Conservation (phyloP, 2,797 vertebrate species). For the Clarias fuscus region DNA sequence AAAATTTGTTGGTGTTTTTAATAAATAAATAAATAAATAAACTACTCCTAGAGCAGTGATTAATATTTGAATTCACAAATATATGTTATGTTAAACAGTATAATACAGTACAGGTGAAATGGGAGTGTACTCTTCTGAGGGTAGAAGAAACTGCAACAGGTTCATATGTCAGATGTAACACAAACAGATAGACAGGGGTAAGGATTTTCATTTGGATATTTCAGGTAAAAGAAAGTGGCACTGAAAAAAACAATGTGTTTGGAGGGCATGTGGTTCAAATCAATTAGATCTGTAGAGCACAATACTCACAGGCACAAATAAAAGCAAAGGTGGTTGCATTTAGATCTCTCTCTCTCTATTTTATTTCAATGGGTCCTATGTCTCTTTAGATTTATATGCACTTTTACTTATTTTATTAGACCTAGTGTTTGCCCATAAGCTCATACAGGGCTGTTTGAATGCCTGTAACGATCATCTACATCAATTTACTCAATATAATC, state of each 20-base stretch:
- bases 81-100: too few species aligned
- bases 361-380: neutral
- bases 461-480: neutral
- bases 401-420: neutral
- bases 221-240: neutral
- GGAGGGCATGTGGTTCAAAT: neutral
- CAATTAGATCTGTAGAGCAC: neutral
- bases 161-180: neutral
- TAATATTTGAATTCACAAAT: too few species aligned
- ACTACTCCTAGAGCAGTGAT: too few species aligned
- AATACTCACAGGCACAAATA: neutral
- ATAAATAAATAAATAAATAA: too few species aligned
- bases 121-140: neutral
- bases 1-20: too few species aligned
- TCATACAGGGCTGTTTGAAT: neutral
- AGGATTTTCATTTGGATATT: neutral
- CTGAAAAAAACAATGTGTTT: neutral
- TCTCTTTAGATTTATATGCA: neutral
- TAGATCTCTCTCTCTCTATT: neutral
- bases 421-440: neutral
- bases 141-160: neutral
- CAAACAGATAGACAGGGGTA: neutral
- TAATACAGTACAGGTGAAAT: neutral
- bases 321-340: neutral
- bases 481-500: neutral